Base-by-base conservation (phyloP, 2,113 vertebrate genomes). In the Oncorhynchus keta region DNA sequence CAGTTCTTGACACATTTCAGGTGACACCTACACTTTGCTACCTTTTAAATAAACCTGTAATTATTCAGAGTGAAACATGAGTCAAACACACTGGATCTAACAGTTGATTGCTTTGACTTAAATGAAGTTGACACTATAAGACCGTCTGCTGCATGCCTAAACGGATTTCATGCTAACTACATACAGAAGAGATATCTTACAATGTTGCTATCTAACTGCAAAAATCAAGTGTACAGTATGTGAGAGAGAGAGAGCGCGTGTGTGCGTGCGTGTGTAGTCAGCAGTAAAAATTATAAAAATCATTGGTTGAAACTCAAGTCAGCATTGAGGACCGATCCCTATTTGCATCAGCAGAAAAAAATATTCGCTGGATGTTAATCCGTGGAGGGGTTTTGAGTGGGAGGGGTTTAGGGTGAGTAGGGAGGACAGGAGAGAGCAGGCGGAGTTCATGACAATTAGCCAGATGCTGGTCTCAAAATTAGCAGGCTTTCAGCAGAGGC, bases 31-130 rank as follows among this genome's bases (percentile, higher is more conserved):
- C 88, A 83, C 90, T 86, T 89, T 75, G 70, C 82, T 73, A 49
- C 88, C 87, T 91, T 91, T 91, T 84, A 92, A 91, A 92, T 92
- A 92, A 90, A 89, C 85, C 73, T 82, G 88, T 84, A 81, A 91
- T 92, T 89, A 93, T 89, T 81, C 89, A 78, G 86, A 90, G 89
- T 85, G 88, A 92, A 89, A 88, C 81, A 88, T 45, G 75, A 89
- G 88, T 90, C 88, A 88, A 88, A 92, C 85, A 88, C 84, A 55
- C 75, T 74, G 77, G 39, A 18, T 86, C 80, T 89, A 90, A 87
- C 85, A 83, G 87, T 79, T 88, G 72, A 76, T 65, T 75, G 9
- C 39, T 39, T 39, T 70, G 59, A 28, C 49, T 13, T 22, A 59
- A 24, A 74, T 64, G 8, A 35, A 75, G 74, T 78, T 84, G 39